phyloP scores from a whole-genome alignment of 2,888 invertebrate genomes.

The Mycalesis mineus region DNA sequence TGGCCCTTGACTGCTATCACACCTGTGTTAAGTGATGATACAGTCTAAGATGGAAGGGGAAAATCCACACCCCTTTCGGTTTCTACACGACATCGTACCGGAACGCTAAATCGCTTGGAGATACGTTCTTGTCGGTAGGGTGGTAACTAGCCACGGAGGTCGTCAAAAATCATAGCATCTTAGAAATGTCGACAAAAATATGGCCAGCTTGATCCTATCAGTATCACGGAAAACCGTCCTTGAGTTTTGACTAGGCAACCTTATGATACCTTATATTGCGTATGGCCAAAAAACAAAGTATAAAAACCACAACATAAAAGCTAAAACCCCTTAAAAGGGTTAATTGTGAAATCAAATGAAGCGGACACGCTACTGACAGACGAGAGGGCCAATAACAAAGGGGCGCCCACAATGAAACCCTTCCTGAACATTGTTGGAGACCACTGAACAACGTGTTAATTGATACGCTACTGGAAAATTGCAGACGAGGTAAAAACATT shows the following conservation, averaged over 20 bases:
- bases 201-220: too few species aligned
- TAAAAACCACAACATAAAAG: conserved; percentile 24
- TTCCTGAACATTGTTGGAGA: conserved; percentile 49
- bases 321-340: conserved; percentile 9
- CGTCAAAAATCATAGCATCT: too few species aligned
- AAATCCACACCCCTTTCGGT: too few species aligned
- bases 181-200: too few species aligned
- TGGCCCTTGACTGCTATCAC: too few species aligned
- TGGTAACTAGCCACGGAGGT: too few species aligned
- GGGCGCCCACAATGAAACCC: conserved; percentile 56
- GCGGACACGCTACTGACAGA: conserved; percentile 46
- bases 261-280: background rate
- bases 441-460: conserved; percentile 49
- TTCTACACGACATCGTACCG: too few species aligned
- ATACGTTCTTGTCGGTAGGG: too few species aligned
- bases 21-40: too few species aligned
- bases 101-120: too few species aligned
- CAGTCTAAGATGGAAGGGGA: too few species aligned
- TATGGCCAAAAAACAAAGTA: background rate
- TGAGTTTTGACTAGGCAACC: background rate
- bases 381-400: conserved; percentile 48
- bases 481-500: conserved; percentile 12
- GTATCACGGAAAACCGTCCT: background rate
- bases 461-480: conserved; percentile 39
- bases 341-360: conserved; percentile 52